A percentile compares a stretch with the other conserved stretches of the same genome.
phyloP scores from a whole-genome alignment of 2,113 vertebrate species.

The Phodopus roborovskii region DNA sequence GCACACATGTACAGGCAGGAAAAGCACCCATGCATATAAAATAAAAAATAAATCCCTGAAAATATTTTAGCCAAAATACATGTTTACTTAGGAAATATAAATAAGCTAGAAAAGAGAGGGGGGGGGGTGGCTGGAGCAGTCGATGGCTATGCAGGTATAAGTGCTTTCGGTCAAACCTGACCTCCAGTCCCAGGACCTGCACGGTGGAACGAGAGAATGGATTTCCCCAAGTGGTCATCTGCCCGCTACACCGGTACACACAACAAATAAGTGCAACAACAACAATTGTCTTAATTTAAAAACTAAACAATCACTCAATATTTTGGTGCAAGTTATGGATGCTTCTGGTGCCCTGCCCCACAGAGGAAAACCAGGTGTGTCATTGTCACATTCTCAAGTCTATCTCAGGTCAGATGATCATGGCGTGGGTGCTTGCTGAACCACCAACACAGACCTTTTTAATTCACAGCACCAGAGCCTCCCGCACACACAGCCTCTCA shows the following conservation, averaged over 20 bases:
- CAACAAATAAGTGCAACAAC: background rate
- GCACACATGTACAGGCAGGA: background rate
- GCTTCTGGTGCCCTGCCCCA: background rate
- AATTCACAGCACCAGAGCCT: slow-evolving; percentile 49
- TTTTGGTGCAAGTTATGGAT: background rate
- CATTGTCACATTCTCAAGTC: background rate
- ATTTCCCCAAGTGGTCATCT: background rate
- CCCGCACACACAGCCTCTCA: slow-evolving; percentile 47
- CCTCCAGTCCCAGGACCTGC: background rate
- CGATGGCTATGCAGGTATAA: background rate
- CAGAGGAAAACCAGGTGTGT: background rate
- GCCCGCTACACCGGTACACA: background rate
- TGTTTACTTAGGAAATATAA: slow-evolving; percentile 22
- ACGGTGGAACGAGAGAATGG: background rate
- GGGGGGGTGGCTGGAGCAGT: background rate
- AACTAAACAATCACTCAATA: background rate
- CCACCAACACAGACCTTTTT: slow-evolving; percentile 13
- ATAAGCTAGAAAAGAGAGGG: slow-evolving; percentile 37
- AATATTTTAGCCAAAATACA: background rate
- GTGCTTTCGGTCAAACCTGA: background rate
- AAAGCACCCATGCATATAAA: background rate
- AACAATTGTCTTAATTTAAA: background rate
- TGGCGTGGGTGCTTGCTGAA: background rate
- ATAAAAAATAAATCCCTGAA: background rate
- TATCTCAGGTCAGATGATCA: background rate